A percentile compares a stretch with the other conserved stretches of the same genome.
These are phyloP conservation scores for Microctonus aethiopoides DNA, from an alignment of 2,888 invertebrate species.

Conservation along the genomic window DNA sequence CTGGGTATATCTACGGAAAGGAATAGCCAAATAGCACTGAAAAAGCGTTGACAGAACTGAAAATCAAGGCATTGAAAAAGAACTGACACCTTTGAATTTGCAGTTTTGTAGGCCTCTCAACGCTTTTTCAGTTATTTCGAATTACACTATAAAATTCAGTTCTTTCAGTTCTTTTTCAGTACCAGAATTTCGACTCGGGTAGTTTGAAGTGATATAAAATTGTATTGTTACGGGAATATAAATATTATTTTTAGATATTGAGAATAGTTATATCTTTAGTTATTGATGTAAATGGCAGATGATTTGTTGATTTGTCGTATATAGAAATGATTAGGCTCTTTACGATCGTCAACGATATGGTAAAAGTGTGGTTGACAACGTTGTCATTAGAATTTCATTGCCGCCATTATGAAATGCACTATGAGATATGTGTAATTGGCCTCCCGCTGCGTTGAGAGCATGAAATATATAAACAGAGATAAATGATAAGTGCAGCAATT, in stretches of 20 bases:
- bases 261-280: neutral
- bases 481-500: neutral
- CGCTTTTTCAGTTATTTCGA: too few species aligned
- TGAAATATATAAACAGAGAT: constrained; percentile 17
- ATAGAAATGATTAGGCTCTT: constrained; percentile 29
- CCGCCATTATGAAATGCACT: constrained; percentile 52
- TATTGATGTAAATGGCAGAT: neutral
- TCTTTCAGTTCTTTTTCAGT: too few species aligned
- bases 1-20: too few species aligned
- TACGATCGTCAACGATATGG: constrained; percentile 40
- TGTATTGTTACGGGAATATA: neutral
- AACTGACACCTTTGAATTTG: too few species aligned
- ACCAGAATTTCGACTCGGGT: too few species aligned
- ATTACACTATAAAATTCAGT: too few species aligned
- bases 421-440: constrained; percentile 57
- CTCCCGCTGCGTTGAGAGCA: constrained; percentile 48
- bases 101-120: too few species aligned
- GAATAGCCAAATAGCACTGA: too few species aligned
- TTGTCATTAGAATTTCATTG: constrained; percentile 63
- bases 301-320: neutral
- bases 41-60: too few species aligned
- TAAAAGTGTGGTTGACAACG: constrained; percentile 48
- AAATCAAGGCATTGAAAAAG: too few species aligned
- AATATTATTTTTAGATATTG: neutral
- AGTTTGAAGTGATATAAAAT: neutral